A percentile compares a stretch with the other conserved stretches of the same genome.
Conservation (phyloP, 2,888 invertebrate genomes). For the Habrosyne pyritoides region DNA sequence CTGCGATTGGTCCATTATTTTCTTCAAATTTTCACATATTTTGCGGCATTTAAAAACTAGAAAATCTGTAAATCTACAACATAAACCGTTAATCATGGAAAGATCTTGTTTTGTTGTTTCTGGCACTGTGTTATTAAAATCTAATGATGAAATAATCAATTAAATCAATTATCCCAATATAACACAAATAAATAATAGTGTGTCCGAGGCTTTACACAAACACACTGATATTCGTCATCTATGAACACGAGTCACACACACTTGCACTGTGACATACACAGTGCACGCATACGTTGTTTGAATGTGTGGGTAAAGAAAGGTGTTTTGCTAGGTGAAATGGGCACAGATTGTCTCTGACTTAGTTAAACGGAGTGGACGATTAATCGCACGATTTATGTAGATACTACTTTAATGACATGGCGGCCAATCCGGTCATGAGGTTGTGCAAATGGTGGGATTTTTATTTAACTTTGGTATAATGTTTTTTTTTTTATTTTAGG, state of each 20-base stretch:
- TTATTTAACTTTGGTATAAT: background rate
- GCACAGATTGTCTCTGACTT: conserved; percentile 58
- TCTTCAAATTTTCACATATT: too few relatives aligned
- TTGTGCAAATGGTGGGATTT: background rate
- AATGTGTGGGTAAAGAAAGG: conserved; percentile 80
- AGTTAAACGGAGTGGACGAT: conserved; percentile 57
- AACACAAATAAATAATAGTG: background rate
- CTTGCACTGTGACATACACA: conserved; percentile 26
- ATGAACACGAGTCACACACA: conserved; percentile 21
- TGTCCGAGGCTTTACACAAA: conserved; percentile 13
- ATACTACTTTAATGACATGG: conserved; percentile 9
- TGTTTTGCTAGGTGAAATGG: conserved; percentile 78
- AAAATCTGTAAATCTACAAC: too few relatives aligned
- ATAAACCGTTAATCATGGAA: too few relatives aligned
- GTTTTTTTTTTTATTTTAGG: background rate
- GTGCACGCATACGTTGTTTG: conserved; percentile 27
- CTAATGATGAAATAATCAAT: too few relatives aligned
- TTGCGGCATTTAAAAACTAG: too few relatives aligned
- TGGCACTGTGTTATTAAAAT: too few relatives aligned
- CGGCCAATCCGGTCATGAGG: background rate
- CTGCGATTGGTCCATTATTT: too few relatives aligned
- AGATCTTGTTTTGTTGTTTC: too few relatives aligned
- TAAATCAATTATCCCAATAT: background rate
- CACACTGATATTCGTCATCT: conserved; percentile 15
- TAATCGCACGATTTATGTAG: conserved; percentile 43